phyloP scores from a whole-genome alignment of 2,888 invertebrate genomes.

The Crocallis elinguaria region DNA sequence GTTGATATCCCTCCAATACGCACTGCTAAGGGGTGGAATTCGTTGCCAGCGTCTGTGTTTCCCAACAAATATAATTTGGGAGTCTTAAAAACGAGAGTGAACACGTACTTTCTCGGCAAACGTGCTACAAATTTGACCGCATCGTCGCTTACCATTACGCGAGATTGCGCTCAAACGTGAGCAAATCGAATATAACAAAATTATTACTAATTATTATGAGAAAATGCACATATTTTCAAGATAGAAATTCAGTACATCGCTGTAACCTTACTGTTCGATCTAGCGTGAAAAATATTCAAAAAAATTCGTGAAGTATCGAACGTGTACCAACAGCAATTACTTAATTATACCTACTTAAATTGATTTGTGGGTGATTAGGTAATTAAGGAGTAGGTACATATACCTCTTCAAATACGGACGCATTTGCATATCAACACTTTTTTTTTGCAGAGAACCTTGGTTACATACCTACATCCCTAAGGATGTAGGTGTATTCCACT shows the following conservation, averaged over 20 bases:
- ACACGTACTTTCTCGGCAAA: no score
- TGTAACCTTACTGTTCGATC: constrained; percentile 1
- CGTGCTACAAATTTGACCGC: no score
- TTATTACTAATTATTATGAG: not conserved
- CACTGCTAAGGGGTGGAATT: no score
- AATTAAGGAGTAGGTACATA: not conserved
- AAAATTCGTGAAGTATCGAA: constrained; percentile 18
- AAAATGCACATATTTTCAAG: not conserved
- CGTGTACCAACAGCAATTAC: constrained; percentile 15
- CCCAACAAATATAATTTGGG: no score
- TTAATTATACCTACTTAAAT: constrained; percentile 10
- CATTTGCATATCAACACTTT: constrained; percentile 2
- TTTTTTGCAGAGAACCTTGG: not conserved
- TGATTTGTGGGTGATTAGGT: constrained; percentile 12
- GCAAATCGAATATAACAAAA: no score
- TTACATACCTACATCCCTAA: no score
- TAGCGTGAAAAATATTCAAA: constrained; percentile 12
- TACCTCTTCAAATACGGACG: not conserved
- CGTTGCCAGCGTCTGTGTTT: no score
- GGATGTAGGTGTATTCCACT: no score
- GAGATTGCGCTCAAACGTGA: no score
- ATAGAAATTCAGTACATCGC: not conserved
- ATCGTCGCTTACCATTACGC: no score
- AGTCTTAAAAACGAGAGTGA: no score
- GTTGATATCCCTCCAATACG: no score